A percentile compares a stretch with the other conserved stretches of the same genome.
These are phyloP conservation scores for Chaenodraco wilsoni DNA, from an alignment of 2,797 vertebrate genomes.

Conservation along the genomic window DNA sequence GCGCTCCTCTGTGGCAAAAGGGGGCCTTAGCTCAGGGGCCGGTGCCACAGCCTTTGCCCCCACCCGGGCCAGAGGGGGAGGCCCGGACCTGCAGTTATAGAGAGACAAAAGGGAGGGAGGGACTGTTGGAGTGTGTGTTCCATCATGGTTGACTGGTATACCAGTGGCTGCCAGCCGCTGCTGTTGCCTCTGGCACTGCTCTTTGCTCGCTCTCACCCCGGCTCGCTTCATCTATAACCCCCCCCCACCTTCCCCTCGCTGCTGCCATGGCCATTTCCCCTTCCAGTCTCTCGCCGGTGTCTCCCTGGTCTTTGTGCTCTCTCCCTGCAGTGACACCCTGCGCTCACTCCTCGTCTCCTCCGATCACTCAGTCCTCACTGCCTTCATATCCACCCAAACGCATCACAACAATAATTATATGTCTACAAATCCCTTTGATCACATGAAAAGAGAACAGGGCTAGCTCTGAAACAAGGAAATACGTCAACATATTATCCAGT, in stretches of 20 bases:
- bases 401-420: constrained; percentile 17
- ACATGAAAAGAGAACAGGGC: constrained; percentile 5
- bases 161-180: constrained; percentile 65
- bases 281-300: constrained; percentile 31
- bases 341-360: constrained; percentile 34
- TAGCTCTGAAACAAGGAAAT: constrained; percentile 14
- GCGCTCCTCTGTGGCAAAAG: constrained; percentile 67
- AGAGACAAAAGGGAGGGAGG: constrained; percentile 14
- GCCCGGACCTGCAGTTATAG: constrained; percentile 61
- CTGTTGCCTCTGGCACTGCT: constrained; percentile 60
- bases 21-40: constrained; percentile 61
- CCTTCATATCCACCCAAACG: constrained; percentile 33
- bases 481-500: background rate
- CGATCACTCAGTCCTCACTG: constrained; percentile 25
- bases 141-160: constrained; percentile 58
- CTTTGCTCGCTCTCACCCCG: constrained; percentile 56
- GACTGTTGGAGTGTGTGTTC: constrained; percentile 36
- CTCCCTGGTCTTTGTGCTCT: constrained; percentile 39
- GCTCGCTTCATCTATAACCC: constrained; percentile 34
- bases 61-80: constrained; percentile 56
- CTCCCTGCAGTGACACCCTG: constrained; percentile 36
- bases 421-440: constrained; percentile 10
- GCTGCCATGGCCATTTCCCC: constrained; percentile 44
- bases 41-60: constrained; percentile 52
- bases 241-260: constrained; percentile 44